Percentiles rank a stretch among this genome's conserved stretches.
phyloP scores from a whole-genome alignment of 2,797 vertebrate species.

The Mus minutoides region DNA sequence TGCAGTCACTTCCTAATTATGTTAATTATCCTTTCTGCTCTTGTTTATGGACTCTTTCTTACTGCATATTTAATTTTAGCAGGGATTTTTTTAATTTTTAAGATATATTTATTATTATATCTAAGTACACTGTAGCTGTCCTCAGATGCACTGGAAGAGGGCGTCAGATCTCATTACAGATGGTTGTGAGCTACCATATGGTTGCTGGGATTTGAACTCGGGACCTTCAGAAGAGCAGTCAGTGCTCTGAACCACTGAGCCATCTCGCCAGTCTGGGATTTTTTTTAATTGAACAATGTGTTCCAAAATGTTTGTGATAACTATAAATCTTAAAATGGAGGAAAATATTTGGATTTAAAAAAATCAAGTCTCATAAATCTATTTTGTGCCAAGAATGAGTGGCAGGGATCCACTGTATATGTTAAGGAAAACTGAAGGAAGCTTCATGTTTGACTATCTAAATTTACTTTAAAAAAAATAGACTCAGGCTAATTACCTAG shows the following conservation, averaged over 20 bases:
- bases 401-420: not conserved
- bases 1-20: not conserved
- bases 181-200: no score
- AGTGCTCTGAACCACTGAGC: no score
- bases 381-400: constrained; percentile 59
- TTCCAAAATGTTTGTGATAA: not conserved
- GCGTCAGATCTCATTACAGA: no score
- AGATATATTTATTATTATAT: no score
- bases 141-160: no score
- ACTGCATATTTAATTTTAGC: not conserved
- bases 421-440: constrained; percentile 55
- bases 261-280: no score
- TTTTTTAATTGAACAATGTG: not conserved
- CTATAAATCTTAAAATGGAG: not conserved
- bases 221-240: no score
- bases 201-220: no score
- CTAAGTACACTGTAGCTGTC: no score
- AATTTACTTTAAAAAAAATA: constrained; percentile 52
- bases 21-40: constrained; percentile 16
- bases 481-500: not conserved
- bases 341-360: constrained; percentile 41
- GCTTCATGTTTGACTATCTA: constrained; percentile 35
- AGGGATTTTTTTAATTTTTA: constrained; percentile 41
- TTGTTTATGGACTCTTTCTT: not conserved
- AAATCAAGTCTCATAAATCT: constrained; percentile 42